Conservation (phyloP, 2,888 invertebrate species). For the Chrysotoxum bicinctum region DNA sequence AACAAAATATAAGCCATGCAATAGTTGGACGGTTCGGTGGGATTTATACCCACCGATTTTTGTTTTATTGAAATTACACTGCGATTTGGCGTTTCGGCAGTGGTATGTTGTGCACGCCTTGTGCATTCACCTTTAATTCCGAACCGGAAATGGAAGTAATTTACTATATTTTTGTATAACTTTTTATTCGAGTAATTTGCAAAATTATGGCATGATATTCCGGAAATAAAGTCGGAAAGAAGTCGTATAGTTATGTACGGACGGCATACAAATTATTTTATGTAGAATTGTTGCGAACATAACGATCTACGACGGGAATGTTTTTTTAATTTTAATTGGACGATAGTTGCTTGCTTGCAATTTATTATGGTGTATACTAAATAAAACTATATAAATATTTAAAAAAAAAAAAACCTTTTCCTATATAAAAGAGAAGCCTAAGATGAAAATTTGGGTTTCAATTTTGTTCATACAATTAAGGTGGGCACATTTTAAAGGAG, state of each 20-base stretch:
- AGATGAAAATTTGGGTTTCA: too few relatives aligned
- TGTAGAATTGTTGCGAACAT: neutral
- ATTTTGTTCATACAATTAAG: too few relatives aligned
- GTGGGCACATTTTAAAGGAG: too few relatives aligned
- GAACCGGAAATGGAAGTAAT: constrained; percentile 61
- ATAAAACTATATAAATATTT: too few relatives aligned
- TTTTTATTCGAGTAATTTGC: constrained; percentile 55
- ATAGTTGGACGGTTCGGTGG: constrained; percentile 25
- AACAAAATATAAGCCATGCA: constrained; percentile 13
- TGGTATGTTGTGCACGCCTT: neutral
- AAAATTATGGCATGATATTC: constrained; percentile 43
- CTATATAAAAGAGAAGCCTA: too few relatives aligned
- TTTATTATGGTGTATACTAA: too few relatives aligned
- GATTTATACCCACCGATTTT: neutral
- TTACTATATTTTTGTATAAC: constrained; percentile 13
- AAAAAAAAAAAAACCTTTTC: too few relatives aligned
- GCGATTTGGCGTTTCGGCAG: constrained; percentile 10
- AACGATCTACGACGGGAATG: neutral
- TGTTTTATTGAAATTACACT: constrained; percentile 5
- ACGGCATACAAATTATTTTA: neutral
- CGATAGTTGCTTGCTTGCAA: neutral
- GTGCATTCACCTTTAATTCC: constrained; percentile 10
- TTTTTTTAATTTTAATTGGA: constrained; percentile 13
- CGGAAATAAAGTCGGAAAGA: constrained; percentile 54
- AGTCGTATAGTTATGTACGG: constrained; percentile 8